Conservation (phyloP, 2,113 vertebrate genomes). For the Triplophysa dalaica region DNA sequence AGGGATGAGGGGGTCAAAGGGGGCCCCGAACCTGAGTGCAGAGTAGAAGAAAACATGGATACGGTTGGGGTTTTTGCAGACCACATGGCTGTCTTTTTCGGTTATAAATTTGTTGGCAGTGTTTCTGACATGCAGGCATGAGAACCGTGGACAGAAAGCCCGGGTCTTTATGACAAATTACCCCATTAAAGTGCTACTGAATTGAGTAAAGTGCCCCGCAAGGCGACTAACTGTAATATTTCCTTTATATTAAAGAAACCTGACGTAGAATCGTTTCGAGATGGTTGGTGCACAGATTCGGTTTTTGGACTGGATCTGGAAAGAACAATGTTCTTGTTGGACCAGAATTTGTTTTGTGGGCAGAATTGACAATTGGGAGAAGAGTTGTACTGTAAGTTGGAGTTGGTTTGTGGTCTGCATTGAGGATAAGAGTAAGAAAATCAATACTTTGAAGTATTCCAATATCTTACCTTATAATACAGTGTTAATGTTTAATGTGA, state of each 20-base stretch:
- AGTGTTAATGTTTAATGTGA: too few species aligned
- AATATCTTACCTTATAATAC: too few species aligned
- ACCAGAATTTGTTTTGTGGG: slow-evolving; percentile 21
- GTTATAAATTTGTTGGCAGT: slow-evolving; percentile 42
- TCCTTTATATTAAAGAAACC: neutral
- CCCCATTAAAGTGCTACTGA: neutral
- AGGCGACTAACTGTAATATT: neutral
- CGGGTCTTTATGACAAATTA: neutral
- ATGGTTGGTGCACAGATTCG: neutral
- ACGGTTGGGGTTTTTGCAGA: slow-evolving; percentile 16
- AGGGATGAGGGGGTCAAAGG: neutral
- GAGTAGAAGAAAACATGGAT: slow-evolving; percentile 15
- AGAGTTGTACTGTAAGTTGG: slow-evolving; percentile 25
- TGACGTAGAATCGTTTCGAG: neutral
- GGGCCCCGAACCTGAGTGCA: slow-evolving; percentile 7
- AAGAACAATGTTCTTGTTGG: slow-evolving; percentile 16
- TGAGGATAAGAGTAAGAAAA: neutral
- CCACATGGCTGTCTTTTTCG: slow-evolving; percentile 21
- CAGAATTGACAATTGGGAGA: slow-evolving; percentile 4
- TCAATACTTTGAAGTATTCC: too few species aligned
- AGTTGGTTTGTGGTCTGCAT: slow-evolving; percentile 31
- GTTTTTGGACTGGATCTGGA: slow-evolving; percentile 7
- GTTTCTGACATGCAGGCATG: neutral
- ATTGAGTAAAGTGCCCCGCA: neutral
- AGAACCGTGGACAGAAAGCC: neutral